Percentiles rank a stretch among this genome's conserved stretches.
Evolutionary conservation across 2,113 vertebrate species (phyloP).

Genomic region (Trichechus manatus): DNA sequence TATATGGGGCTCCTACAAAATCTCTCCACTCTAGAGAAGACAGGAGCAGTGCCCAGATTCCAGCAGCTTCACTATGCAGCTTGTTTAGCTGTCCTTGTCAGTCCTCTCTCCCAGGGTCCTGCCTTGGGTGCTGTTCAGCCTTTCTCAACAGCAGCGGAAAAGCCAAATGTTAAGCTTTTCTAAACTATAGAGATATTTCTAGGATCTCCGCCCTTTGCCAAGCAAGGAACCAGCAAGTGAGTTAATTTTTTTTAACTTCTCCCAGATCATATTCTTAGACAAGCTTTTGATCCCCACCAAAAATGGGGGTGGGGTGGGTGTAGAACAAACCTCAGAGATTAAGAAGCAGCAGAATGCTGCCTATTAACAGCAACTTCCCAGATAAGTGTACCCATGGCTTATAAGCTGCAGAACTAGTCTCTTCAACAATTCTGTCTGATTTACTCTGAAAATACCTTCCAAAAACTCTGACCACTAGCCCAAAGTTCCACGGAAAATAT

Average conservation of each 20-base stretch:
- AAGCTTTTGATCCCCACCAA: not conserved
- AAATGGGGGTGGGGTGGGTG: not conserved
- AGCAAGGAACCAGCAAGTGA: not conserved
- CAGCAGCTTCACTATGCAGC: fast-evolving
- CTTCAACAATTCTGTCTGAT: not conserved
- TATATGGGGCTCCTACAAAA: not conserved
- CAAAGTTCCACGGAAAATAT: no score
- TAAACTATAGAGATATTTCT: not conserved
- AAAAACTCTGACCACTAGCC: not conserved
- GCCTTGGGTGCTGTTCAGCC: no score
- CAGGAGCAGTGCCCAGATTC: not conserved
- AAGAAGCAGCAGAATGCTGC: fast-evolving
- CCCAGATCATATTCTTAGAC: not conserved
- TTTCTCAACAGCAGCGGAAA: not conserved
- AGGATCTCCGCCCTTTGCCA: not conserved
- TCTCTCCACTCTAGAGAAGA: not conserved
- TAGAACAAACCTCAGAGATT: not conserved
- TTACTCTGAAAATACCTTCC: not conserved
- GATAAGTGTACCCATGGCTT: fast-evolving
- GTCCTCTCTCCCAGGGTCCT: fast-evolving
- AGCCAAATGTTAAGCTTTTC: not conserved
- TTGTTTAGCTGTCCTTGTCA: fast-evolving
- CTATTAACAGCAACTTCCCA: not conserved
- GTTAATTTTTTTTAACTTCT: not conserved
- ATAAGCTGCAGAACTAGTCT: not conserved